Evolutionary conservation across 2,888 invertebrate species (phyloP).

Genomic region (Lasius platythorax): DNA sequence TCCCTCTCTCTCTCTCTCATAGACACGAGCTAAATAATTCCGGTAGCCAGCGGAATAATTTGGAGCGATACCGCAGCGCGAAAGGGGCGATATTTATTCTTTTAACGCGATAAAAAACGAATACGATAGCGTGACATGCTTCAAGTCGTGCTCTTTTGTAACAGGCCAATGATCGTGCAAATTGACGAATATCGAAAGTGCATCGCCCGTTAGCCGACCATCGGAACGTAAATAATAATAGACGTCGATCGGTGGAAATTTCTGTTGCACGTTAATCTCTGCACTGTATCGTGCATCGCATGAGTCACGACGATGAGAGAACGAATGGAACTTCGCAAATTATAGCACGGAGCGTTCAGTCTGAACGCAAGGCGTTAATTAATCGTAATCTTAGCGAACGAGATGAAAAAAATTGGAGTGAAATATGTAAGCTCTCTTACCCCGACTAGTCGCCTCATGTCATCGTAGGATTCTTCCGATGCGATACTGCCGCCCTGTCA

Average conservation of each 20-base stretch:
- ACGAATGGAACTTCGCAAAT: background rate
- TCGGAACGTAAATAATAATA: background rate
- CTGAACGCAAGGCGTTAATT: background rate
- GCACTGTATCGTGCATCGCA: background rate
- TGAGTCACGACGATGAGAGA: background rate
- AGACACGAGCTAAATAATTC: background rate
- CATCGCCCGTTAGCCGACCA: background rate
- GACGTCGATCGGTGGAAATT: background rate
- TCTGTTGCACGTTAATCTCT: conserved; percentile 8
- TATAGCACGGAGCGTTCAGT: background rate
- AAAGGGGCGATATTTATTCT: too few species aligned
- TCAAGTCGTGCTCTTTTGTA: conserved; percentile 6
- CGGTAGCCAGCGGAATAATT: conserved; percentile 29
- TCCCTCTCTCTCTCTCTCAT: background rate
- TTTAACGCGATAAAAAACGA: background rate
- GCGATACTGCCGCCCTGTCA: conserved; percentile 88
- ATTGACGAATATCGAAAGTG: conserved; percentile 34
- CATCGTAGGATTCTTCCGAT: conserved; percentile 89
- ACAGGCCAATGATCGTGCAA: conserved; percentile 8
- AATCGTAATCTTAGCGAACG: background rate
- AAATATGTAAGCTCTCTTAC: conserved; percentile 84
- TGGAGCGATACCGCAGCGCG: background rate
- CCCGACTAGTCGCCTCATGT: conserved; percentile 89
- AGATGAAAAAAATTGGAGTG: background rate
- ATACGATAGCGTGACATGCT: conserved; percentile 25